Percentiles rank a stretch among this genome's conserved stretches.
Conservation (phyloP, 2,113 vertebrate genomes). For the Delphinus delphis region DNA sequence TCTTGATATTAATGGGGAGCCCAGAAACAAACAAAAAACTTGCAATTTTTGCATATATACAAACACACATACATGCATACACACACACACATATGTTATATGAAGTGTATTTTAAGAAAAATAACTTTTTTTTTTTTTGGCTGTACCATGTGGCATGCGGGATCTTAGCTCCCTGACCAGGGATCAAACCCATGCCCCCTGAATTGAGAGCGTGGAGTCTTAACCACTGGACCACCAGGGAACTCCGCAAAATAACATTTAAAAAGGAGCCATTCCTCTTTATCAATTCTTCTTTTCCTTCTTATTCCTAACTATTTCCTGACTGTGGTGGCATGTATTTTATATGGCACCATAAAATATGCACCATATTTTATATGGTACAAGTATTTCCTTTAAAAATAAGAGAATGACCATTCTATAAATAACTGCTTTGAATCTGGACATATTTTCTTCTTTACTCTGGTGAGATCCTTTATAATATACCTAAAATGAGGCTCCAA, state of each 20-base stretch:
- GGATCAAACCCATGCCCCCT: too few relatives aligned
- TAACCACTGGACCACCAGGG: background rate
- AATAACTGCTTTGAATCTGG: constrained; percentile 51
- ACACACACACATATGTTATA: too few relatives aligned
- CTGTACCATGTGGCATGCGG: too few relatives aligned
- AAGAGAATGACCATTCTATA: background rate
- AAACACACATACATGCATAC: too few relatives aligned
- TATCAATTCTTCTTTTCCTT: background rate
- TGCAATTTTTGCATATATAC: too few relatives aligned
- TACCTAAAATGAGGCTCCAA: background rate
- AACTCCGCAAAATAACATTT: background rate
- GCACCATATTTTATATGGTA: background rate
- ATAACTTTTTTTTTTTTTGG: too few relatives aligned
- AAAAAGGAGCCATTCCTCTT: background rate
- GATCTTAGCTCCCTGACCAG: too few relatives aligned
- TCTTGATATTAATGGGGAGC: too few relatives aligned
- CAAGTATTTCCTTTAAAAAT: constrained; percentile 33
- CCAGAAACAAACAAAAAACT: too few relatives aligned
- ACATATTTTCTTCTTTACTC: constrained; percentile 21
- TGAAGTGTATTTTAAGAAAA: too few relatives aligned
- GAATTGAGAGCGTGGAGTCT: too few relatives aligned
- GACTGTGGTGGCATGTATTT: background rate
- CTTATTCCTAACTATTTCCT: background rate
- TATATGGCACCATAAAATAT: background rate
- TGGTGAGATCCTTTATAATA: constrained; percentile 53